phyloP scores from a whole-genome alignment of 2,113 vertebrate genomes.

The Sinocyclocheilus anophthalmus region DNA sequence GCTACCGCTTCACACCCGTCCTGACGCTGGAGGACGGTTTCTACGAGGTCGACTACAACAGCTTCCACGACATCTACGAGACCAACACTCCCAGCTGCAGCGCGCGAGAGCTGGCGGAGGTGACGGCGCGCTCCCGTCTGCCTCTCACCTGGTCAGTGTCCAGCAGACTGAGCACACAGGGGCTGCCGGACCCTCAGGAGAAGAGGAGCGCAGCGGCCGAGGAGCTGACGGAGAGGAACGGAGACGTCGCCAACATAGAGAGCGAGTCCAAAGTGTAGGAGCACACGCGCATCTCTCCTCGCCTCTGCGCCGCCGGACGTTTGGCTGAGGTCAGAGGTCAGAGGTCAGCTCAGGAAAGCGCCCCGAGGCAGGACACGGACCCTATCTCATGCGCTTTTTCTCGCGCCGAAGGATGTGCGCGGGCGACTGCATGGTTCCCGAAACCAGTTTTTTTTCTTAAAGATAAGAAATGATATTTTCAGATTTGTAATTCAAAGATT shows the following conservation, averaged over 20 bases:
- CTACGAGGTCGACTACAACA: constrained; percentile 99
- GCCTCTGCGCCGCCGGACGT: constrained; percentile 30
- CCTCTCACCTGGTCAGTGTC: constrained; percentile 93
- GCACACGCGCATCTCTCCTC: constrained; percentile 3
- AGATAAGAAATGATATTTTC: constrained; percentile 71
- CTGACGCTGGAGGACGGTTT: constrained; percentile 97
- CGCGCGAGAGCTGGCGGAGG: constrained; percentile 89
- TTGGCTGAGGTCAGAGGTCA: constrained; percentile 40
- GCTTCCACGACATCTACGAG: constrained; percentile 95
- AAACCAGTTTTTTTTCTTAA: constrained; percentile 66
- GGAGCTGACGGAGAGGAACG: constrained; percentile 86
- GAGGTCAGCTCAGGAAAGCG: constrained; percentile 52
- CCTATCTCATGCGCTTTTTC: constrained; percentile 52
- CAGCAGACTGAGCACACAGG: constrained; percentile 87
- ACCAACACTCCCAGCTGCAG: constrained; percentile 93
- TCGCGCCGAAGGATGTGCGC: constrained; percentile 57
- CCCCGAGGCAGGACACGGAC: constrained; percentile 61
- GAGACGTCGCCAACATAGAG: constrained; percentile 91
- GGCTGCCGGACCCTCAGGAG: constrained; percentile 80
- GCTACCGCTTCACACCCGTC: constrained; percentile 94
- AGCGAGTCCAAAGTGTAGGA: constrained; percentile 93
- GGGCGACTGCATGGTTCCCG: constrained; percentile 71
- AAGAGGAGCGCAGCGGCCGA: constrained; percentile 56
- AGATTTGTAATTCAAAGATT: constrained; percentile 74
- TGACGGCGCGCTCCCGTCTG: constrained; percentile 80